Base-by-base conservation (phyloP, 37 sponge, comb jelly and placozoan genomes). In the Cliona cf. orientalis region DNA sequence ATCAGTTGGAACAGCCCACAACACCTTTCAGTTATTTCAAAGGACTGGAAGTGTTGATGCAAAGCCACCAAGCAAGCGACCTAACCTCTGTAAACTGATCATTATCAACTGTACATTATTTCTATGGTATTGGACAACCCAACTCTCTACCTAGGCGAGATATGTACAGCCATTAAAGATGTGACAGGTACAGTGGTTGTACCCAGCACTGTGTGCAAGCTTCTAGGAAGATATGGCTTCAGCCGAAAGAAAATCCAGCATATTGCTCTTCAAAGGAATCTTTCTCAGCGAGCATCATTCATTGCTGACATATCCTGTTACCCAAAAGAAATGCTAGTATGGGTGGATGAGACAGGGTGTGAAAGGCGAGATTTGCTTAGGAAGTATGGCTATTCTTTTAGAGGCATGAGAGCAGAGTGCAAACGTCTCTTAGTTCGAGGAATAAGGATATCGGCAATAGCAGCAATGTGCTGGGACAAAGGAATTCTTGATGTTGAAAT, bases 351-450 rank as follows among this genome's bases (percentile, higher is more conserved):
- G 17, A 49, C 55, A 19, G 55, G 55, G 55, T 19, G 14, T 49
- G 17, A 49, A 49, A 11, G 11, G 17, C 11, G 17, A 17, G 55
- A 49, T 49, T 19, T 49, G 55, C 42, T 69, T 14, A 40, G 70
- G 14, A 28, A 69, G 35, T 69, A 40, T 69, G 70, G 70, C 11
- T 69, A 69, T 69, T 9, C 70, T n/a, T 11, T 69, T 9, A 28
- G 70, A n/a, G 70, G 70, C 35, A 23, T n/a, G 41, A 34, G 42
- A 40, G 70, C 70, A 25, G 41, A 37, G 9, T 37, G 42, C 35
- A 11, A 69, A 9, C 42, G 42, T 7, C 35, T 69, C 29, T 23
- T 37, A 42, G 14, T 26, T 29, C 65, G 26, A 26, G 65, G 65
- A 63, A 11, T 9, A 11, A 63, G 26, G 5, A 69, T 69, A 11